These are phyloP conservation scores for Melopsittacus undulatus DNA, from an alignment of 2,797 vertebrate species.

Conservation along the genomic window DNA sequence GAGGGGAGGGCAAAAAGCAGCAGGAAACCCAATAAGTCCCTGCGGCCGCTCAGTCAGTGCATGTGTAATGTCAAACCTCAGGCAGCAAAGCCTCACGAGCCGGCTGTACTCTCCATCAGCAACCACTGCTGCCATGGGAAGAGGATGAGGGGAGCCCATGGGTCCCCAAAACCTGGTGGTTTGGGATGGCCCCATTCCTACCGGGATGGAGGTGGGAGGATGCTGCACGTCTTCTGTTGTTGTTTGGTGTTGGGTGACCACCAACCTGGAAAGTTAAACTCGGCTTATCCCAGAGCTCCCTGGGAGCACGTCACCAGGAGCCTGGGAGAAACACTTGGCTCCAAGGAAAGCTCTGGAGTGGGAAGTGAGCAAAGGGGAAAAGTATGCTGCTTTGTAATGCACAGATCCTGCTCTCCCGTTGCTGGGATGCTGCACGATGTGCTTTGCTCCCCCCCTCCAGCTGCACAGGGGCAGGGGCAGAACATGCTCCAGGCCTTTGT, in stretches of 20 bases:
- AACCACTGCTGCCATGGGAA: neutral
- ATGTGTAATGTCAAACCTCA: accelerated
- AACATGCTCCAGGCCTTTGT: accelerated
- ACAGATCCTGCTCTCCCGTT: accelerated
- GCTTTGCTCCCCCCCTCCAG: accelerated
- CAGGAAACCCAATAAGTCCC: neutral
- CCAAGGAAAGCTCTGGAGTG: neutral
- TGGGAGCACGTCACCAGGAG: neutral
- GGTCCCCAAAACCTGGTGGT: accelerated
- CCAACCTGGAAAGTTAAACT: neutral
- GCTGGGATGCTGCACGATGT: neutral
- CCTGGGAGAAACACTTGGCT: neutral
- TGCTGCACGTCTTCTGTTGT: neutral
- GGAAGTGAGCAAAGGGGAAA: slow-evolving; percentile 46
- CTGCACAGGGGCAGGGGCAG: neutral
- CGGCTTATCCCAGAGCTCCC: neutral
- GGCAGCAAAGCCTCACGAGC: neutral
- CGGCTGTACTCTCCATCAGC: accelerated
- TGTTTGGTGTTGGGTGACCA: neutral
- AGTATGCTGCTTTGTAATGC: neutral
- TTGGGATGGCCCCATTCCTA: neutral
- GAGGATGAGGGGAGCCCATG: neutral
- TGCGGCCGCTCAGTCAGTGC: accelerated
- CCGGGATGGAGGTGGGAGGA: accelerated
- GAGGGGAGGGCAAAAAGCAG: neutral